These are phyloP conservation scores for Ricordea florida DNA, from an alignment of 92 coral and sea anemone genomes.

Conservation along the genomic window DNA sequence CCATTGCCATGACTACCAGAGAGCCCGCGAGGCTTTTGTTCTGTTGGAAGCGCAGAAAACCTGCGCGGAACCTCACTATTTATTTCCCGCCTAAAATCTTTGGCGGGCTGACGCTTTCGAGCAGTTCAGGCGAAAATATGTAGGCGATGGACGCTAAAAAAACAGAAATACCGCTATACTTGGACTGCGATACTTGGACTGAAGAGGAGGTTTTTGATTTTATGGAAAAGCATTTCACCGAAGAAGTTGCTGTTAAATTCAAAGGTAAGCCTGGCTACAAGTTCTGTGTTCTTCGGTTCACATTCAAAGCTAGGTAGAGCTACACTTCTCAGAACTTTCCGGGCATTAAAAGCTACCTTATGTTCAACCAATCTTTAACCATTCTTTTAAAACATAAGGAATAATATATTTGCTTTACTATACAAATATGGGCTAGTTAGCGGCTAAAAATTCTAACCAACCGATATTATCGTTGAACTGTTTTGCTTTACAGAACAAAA, in stretches of 20 bases:
- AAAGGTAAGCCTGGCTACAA: constrained; percentile 24
- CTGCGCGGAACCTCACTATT: too few species aligned
- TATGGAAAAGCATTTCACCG: constrained; percentile 8
- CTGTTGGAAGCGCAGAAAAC: too few species aligned
- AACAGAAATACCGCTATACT: not conserved
- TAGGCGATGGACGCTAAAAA: not conserved
- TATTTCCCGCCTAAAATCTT: constrained; percentile 16
- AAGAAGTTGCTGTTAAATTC: constrained; percentile 25
- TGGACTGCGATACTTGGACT: constrained; percentile 12
- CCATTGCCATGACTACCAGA: too few species aligned
- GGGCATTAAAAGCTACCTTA: too few species aligned
- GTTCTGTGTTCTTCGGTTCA: too few species aligned
- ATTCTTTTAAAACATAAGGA: not conserved
- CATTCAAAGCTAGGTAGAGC: too few species aligned
- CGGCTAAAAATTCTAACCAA: too few species aligned
- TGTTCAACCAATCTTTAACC: too few species aligned
- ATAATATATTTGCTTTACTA: not conserved
- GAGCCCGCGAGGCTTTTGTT: constrained; percentile 7
- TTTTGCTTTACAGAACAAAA: constrained; percentile 25
- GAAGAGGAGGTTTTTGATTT: not conserved
- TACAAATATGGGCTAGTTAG: not conserved
- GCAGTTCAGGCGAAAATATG: not conserved
- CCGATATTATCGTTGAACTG: too few species aligned
- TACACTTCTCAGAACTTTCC: too few species aligned
- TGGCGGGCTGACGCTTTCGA: too few species aligned